Evolutionary conservation across 2,113 vertebrate genomes (phyloP), one percentile per base, ranked within the genome.

Genomic region (Aldabrachelys gigantea): DNA sequence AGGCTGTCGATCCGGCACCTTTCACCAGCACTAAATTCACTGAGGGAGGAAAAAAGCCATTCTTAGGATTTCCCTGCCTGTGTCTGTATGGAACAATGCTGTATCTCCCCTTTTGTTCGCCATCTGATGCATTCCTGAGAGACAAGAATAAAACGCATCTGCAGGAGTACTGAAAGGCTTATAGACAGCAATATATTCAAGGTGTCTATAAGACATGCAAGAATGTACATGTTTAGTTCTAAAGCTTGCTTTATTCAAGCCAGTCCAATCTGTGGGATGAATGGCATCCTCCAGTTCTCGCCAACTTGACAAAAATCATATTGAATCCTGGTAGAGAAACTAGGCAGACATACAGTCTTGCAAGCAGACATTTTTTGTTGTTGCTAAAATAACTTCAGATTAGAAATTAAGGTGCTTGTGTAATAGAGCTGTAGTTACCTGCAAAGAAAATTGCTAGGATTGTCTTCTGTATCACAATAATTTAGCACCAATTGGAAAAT

Each of bases 81-180:
- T 85, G 80, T 9, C 21, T 29, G 29, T 54, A 9, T 31, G 44
- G 89, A 98, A 97, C 97, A 98, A 96, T 53, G 47, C 95, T 8
- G 80, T 24, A 3, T 91, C 85, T 90, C 31, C 41, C 90, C 93
- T 89, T 97, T 98, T 98, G 97, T 96, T 97, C 91, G 83, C 35
- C 4, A 69, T 88, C 90, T 0, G 29, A 72, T 0, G 4, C 21
- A 41, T 85, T 87, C 19, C 56, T 47, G 91, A 89, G 84, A 87
- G 89, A 72, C 47, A 38, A 91, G 90, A 96, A 95, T 84, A 98
- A 97, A 98, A 83, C 84, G 95, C 92, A 10, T 95, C 92, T 93
- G 85, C 6, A 0, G 92, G 92, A 91, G 91, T 54, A 3, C 84
- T 91, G 50, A 89, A 41, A 96, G 93, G 56, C 80, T 47, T 10